Evolutionary conservation across 2,113 vertebrate genomes (phyloP).

Genomic region (Ranitomeya imitator): DNA sequence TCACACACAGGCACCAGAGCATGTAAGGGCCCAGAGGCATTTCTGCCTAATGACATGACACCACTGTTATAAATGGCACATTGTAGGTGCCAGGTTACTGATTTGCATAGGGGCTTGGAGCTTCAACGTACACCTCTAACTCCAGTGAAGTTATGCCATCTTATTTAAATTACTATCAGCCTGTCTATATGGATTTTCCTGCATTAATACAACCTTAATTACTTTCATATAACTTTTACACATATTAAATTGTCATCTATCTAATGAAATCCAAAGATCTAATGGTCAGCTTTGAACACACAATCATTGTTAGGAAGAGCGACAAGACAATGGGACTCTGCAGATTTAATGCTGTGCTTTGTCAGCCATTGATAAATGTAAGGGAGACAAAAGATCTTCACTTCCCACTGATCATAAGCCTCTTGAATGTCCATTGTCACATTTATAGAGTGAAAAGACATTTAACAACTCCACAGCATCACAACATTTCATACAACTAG

Average conservation of each 20-base stretch:
- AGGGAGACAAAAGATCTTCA: conserved; percentile 32
- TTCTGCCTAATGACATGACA: no score
- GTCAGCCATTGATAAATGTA: conserved; percentile 39
- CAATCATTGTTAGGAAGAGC: conserved; percentile 1
- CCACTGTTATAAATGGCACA: no score
- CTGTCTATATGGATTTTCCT: not conserved
- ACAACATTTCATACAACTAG: conserved; percentile 12
- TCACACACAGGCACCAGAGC: no score
- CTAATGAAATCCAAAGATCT: not conserved
- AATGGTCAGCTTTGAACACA: not conserved
- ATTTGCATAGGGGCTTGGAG: no score
- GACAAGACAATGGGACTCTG: conserved; percentile 24
- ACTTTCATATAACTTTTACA: not conserved
- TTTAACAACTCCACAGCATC: conserved; percentile 29
- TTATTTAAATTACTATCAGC: not conserved
- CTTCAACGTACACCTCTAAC: no score
- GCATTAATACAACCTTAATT: not conserved
- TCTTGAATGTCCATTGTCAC: not conserved
- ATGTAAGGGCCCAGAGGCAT: no score
- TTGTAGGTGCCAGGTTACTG: no score
- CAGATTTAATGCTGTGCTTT: conserved; percentile 25
- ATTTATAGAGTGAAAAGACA: conserved; percentile 7
- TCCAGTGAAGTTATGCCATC: not conserved
- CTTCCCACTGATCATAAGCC: conserved; percentile 45
- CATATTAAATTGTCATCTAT: not conserved